phyloP scores from a whole-genome alignment of 2,888 invertebrate genomes.

The Andrena bucephala region DNA sequence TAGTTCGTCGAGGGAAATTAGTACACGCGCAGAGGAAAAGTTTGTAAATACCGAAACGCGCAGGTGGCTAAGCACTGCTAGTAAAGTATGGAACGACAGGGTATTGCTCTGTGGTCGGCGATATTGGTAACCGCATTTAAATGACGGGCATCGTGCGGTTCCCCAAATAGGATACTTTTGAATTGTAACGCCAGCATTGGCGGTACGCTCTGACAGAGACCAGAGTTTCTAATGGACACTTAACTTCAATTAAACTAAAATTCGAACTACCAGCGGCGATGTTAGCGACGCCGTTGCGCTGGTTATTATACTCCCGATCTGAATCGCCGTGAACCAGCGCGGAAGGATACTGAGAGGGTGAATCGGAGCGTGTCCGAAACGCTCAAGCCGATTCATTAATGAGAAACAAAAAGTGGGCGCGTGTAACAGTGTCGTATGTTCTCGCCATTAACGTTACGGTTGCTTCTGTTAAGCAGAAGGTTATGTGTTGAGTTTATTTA shows the following conservation, averaged over 20 bases:
- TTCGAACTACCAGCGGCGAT: conserved; percentile 53
- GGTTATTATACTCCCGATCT: conserved; percentile 62
- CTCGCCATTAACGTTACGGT: background rate
- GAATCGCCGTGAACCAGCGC: conserved; percentile 50
- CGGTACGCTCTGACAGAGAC: conserved; percentile 41
- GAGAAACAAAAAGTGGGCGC: conserved; percentile 1
- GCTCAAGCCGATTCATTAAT: conserved; percentile 45
- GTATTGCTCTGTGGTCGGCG: conserved; percentile 38
- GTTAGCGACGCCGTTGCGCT: conserved; percentile 42
- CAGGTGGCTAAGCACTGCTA: background rate
- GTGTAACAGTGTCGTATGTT: background rate
- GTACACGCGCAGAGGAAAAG: background rate
- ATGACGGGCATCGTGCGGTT: conserved; percentile 58
- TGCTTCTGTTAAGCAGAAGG: background rate
- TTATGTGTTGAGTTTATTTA: background rate
- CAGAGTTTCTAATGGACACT: conserved; percentile 68
- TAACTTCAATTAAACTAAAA: conserved; percentile 71
- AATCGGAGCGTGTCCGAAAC: conserved; percentile 43
- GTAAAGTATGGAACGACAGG: conserved; percentile 45
- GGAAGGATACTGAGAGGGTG: conserved; percentile 28
- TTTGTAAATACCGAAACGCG: conserved; percentile 28
- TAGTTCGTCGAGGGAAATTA: background rate
- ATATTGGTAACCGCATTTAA: conserved; percentile 60
- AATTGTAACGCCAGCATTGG: conserved; percentile 58
- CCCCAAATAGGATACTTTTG: conserved; percentile 62